Evolutionary conservation across 1,140 invertebrate species (phyloP).

Genomic region (Pantala flavescens): DNA sequence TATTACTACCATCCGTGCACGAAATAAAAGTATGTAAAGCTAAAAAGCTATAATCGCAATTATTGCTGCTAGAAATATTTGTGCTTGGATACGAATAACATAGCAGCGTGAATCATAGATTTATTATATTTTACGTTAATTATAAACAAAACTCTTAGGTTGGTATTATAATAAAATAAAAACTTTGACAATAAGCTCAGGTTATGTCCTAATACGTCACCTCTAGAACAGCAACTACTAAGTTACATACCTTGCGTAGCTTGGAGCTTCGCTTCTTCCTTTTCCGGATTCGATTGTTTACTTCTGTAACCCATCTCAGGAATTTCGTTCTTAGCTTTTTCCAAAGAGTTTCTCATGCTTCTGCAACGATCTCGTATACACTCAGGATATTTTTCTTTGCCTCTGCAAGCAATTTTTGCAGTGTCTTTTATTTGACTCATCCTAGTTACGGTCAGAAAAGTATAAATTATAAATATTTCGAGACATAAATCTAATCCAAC

Average conservation of each 20-base stretch:
- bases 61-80: too few relatives aligned
- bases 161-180: too few relatives aligned
- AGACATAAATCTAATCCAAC: not conserved
- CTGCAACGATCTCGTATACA: not conserved
- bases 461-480: not conserved
- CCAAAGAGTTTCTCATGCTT: not conserved
- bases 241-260: not conserved
- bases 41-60: too few relatives aligned
- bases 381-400: not conserved
- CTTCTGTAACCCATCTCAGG: not conserved
- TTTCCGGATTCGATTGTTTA: not conserved
- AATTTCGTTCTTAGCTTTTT: constrained; percentile 4
- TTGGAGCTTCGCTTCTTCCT: not conserved
- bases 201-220: too few relatives aligned
- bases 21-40: too few relatives aligned
- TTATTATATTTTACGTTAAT: too few relatives aligned
- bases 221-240: too few relatives aligned
- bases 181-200: too few relatives aligned
- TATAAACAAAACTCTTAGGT: too few relatives aligned
- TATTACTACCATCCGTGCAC: too few relatives aligned
- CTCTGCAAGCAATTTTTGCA: not conserved
- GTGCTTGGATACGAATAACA: too few relatives aligned
- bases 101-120: too few relatives aligned
- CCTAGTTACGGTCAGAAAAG: not conserved
- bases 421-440: not conserved